Percentiles rank a stretch among this genome's conserved stretches.
Conservation (phyloP, 2,113 vertebrate species). For the Salvelinus fontinalis region DNA sequence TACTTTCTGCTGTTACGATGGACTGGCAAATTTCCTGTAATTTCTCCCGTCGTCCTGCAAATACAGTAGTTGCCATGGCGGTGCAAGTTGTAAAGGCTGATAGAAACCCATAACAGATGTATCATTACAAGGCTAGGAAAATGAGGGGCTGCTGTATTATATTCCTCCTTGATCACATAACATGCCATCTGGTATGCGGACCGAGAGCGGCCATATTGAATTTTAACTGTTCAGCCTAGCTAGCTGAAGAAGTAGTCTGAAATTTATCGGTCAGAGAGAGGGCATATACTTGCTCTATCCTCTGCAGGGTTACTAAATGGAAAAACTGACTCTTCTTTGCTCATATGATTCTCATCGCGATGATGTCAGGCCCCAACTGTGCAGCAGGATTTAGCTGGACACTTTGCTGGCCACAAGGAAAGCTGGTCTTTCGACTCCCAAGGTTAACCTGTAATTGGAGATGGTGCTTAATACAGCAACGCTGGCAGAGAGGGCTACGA, state of each 20-base stretch:
- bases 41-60: background rate
- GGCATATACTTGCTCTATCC: background rate
- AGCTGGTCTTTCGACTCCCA: background rate
- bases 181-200: slow-evolving; percentile 51
- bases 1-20: background rate
- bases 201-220: background rate
- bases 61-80: slow-evolving; percentile 34
- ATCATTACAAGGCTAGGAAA: background rate
- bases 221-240: background rate
- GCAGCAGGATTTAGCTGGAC: slow-evolving; percentile 2
- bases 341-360: background rate
- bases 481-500: background rate
- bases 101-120: background rate
- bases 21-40: background rate
- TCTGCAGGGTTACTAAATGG: background rate
- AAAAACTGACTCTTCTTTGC: background rate
- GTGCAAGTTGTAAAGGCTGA: slow-evolving; percentile 23
- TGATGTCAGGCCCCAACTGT: slow-evolving; percentile 11
- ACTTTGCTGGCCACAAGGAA: background rate
- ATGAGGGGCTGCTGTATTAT: slow-evolving; percentile 11
- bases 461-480: slow-evolving; percentile 5
- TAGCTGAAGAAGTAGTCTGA: background rate
- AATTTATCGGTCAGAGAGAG: background rate
- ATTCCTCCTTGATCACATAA: slow-evolving; percentile 50
- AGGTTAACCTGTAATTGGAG: slow-evolving; percentile 23